Evolutionary conservation across 1,140 invertebrate genomes (phyloP).

Genomic region (Platorchestia sp.): DNA sequence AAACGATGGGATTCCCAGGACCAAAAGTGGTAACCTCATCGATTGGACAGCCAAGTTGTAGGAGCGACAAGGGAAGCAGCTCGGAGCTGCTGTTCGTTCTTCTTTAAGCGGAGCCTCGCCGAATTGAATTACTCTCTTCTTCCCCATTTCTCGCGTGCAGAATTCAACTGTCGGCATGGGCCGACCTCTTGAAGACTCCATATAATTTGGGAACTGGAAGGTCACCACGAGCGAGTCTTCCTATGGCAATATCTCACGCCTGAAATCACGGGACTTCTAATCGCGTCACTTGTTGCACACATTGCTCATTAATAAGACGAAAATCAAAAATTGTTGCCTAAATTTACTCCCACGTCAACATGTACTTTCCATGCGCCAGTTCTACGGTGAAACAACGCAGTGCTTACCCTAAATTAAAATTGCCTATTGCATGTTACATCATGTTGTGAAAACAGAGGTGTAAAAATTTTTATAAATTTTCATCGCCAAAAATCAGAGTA

Average conservation of each 20-base stretch:
- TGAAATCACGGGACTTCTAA: neutral
- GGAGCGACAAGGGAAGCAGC: neutral
- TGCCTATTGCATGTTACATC: neutral
- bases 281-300: neutral
- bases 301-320: neutral
- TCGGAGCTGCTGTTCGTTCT: neutral
- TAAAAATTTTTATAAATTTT: no score
- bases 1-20: neutral
- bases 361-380: neutral
- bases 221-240: neutral
- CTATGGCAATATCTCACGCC: neutral
- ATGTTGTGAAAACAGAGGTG: neutral
- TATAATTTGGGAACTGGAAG: neutral
- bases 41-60: neutral
- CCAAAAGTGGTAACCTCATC: neutral
- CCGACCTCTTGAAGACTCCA: neutral
- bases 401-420: neutral
- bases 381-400: neutral
- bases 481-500: no score
- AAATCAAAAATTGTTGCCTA: neutral
- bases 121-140: neutral
- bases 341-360: neutral
- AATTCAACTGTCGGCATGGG: neutral
- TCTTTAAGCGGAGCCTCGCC: neutral
- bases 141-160: neutral